Evolutionary conservation across 2,797 vertebrate species (phyloP), one percentile per base, ranked within the genome.

Genomic region (Sebastes trivittatus): DNA sequence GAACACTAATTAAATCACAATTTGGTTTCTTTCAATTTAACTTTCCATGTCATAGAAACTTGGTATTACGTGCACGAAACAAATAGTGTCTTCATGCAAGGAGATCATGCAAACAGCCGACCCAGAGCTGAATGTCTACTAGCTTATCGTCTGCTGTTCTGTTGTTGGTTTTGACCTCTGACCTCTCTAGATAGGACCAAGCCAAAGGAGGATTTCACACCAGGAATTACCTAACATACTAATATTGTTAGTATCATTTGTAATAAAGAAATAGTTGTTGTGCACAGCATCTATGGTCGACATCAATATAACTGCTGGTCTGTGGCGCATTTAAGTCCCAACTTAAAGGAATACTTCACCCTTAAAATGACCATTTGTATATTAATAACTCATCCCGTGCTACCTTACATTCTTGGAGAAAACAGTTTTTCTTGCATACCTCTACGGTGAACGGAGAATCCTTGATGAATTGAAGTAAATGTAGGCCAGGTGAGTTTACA

Each of bases 361-460:
- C 42, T 18, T 16, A 46, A 46, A 46, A 46, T 46, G 16, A 18
- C 42, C 42, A 46, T 7, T 46, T 18, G 42, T 18, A 46, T 46
- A 46, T 46, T 2, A 46, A 18, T 46, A 1, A 46, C 42, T 46
- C 42, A 46, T 1, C 14, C 1, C 6, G 16, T 46, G 42, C 18
- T 46, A 46, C 42, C 42, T 18, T 46, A 0, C 0, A 46, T 46
- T 18, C 16, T 46, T 46, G 7, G 16, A 46, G 42, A 20, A 46
- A 46, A 46, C 16, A 0, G 14, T 7, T 42, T 42, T 46, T 18
- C 16, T 46, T 7, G 6, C 42, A 46, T 46, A 0, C 42, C 3
- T 46, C 42, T 16, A 42, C 38, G 38, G 38, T 42, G 38, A 46
- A 46, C 7, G 3, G 16, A 46, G 42, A 46, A 46, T 2, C 16